Evolutionary conservation across 2,888 invertebrate species (phyloP), one percentile per base, ranked within the genome.

Genomic region (Platycheirus rosarum): DNA sequence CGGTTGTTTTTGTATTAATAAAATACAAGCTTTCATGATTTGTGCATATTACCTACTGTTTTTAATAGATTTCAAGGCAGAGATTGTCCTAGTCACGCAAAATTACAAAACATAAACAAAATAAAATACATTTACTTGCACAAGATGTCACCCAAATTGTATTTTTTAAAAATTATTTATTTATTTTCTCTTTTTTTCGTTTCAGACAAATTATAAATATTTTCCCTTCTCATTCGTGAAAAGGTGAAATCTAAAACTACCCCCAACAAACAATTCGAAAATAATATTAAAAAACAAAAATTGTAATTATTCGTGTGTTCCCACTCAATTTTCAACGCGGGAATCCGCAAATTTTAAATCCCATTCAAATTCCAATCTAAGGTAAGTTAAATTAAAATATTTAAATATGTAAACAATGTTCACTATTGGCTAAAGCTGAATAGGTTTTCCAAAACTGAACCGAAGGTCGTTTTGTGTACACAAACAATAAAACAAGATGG

Each of bases 181-280:
- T 37, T 35, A 55, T 57, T 32, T 42, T 42, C 51, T 60, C 37
- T 65, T 16, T 40, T 79, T 20, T 69, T 74, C 62, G 16, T 80
- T 80, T 65, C 76, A 80, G 80, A 62, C 42, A 57, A 46, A 57
- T 49, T 57, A 40, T 23, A 62, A 75, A 42, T 3, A 70, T 35
- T 76, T 76, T 76, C 51, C 80, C 80, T 66, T 80, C 76, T 80
- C 80, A 66, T 80, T 65, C 65, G 80, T 76, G 80, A 76, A 76
- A 74, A 76, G 65, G 80, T 48, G 70, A 71, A 80, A 76, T 66
- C 46, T 35, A 66, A 65, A 60, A 60, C 40, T 40, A 13, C 9
- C 20, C 57, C 13, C 3, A 42, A 57, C 18, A 18, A 53, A 37
- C n/a, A 2, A 14, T 11, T 14, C 14, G 3, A 35, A 48, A 48